Base-by-base conservation (phyloP, 2,113 vertebrate species). In the Siniperca knerii region DNA sequence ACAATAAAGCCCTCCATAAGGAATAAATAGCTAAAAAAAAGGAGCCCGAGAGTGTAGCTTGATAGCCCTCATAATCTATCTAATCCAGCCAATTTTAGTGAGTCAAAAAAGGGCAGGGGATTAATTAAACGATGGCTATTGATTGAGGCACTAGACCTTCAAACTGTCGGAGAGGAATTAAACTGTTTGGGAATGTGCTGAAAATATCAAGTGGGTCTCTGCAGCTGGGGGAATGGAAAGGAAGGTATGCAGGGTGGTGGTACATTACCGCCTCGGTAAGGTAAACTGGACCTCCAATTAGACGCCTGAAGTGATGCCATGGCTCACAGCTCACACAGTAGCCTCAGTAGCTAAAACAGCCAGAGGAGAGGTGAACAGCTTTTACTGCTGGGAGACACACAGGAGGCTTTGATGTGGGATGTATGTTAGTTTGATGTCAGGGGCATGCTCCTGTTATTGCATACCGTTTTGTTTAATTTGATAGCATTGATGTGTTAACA, bases 111-210 rank as follows among this genome's bases (percentile, higher is more conserved):
- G 88, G 85, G 80, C 87, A 84, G 81, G 69, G 78, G 87, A 90
- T 93, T 91, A 61, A 92, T 93, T 93, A 92, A 94, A 91, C 75
- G 77, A 90, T 89, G 69, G 78, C 71, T 89, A 89, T 92, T 86
- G 92, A 93, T 89, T 91, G 82, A 92, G 62, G 85, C 91, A 91
- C 86, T 78, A 76, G 70, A 84, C 83, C 85, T 83, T 87, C 89
- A 90, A 90, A 93, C 83, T 81, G 83, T 88, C 85, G 81, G 85
- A 77, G 78, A 90, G 91, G 77, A 94, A 91, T 93, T 88, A 85
- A 90, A 89, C 33, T 77, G 64, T 76, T 79, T 82, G 83, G 68
- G 71, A 85, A 71, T 89, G 91, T 91, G 93, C 88, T 79, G 71
- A 71, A 91, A 88, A 91, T 91, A 79, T 77, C 61, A 79, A 93